Conservation (phyloP, 2,888 invertebrate genomes). For the Oscheius sp. region DNA sequence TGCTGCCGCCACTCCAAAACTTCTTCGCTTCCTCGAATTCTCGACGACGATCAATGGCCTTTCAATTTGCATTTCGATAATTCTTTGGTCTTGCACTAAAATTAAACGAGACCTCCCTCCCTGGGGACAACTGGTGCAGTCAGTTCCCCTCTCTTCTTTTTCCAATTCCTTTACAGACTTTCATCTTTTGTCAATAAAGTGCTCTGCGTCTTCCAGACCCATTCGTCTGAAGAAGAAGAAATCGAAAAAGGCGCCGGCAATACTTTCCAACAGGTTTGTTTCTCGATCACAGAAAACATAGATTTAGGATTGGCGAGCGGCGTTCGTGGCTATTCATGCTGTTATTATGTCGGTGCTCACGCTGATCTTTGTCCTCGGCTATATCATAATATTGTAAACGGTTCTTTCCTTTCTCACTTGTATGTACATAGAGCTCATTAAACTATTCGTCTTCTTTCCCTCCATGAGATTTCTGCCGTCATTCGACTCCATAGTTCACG, state of each 20-base stretch:
- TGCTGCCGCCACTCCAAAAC: constrained; percentile 62
- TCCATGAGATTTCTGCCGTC: too few relatives aligned
- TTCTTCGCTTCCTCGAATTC: constrained; percentile 67
- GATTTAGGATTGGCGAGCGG: constrained; percentile 64
- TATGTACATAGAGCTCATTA: constrained; percentile 24
- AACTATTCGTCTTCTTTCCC: constrained; percentile 6
- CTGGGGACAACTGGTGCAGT: constrained; percentile 62
- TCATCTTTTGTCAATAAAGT: constrained; percentile 64
- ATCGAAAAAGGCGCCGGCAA: constrained; percentile 55
- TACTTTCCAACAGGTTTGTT: constrained; percentile 36
- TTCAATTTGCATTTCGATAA: constrained; percentile 58
- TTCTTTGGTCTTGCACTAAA: constrained; percentile 56
- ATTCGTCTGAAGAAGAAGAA: constrained; percentile 59
- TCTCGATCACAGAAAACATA: constrained; percentile 20
- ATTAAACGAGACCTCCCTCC: constrained; percentile 63
- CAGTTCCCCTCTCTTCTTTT: not conserved
- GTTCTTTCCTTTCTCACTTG: not conserved
- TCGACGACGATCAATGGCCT: constrained; percentile 63
- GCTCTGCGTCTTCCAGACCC: constrained; percentile 62
- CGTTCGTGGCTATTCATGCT: constrained; percentile 67
- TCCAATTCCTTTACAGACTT: constrained; percentile 44
- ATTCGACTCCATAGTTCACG: too few relatives aligned
- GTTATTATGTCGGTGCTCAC: constrained; percentile 55
- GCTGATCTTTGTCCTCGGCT: constrained; percentile 60
- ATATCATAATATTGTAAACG: constrained; percentile 32